Evolutionary conservation across 2,888 invertebrate genomes (phyloP).

Genomic region (Lypha dubia): DNA sequence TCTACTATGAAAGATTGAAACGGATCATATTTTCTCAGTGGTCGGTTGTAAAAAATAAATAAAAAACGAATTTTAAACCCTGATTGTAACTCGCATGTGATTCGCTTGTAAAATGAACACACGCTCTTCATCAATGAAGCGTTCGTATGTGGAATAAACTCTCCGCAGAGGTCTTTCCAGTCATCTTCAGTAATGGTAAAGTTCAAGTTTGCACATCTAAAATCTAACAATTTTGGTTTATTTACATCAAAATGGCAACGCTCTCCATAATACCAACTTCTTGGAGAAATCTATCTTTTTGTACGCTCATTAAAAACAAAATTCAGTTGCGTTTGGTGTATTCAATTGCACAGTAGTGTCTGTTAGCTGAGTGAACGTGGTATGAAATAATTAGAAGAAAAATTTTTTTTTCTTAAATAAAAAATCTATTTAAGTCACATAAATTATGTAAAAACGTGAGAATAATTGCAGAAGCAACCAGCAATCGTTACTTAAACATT

Average conservation of each 20-base stretch:
- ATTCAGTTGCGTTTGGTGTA: slow-evolving; percentile 61
- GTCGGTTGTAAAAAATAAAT: too few species aligned
- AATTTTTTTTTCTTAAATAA: slow-evolving; percentile 9
- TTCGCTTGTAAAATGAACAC: too few species aligned
- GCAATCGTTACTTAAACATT: slow-evolving; percentile 2
- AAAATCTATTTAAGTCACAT: slow-evolving; percentile 41
- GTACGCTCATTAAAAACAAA: slow-evolving; percentile 52
- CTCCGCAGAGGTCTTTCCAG: too few species aligned
- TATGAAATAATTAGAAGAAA: slow-evolving; percentile 22
- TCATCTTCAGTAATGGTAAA: too few species aligned
- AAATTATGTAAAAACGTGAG: slow-evolving; percentile 64
- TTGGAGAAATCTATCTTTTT: not conserved
- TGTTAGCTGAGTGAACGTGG: slow-evolving; percentile 45
- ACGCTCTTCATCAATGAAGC: too few species aligned
- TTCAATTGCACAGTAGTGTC: slow-evolving; percentile 47
- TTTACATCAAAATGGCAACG: not conserved
- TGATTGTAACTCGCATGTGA: too few species aligned
- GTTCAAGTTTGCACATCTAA: not conserved
- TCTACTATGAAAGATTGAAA: too few species aligned
- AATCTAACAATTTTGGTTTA: not conserved
- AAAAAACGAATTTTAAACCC: too few species aligned
- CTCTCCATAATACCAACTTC: not conserved
- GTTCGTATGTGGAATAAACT: too few species aligned
- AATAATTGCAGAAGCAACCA: slow-evolving; percentile 25
- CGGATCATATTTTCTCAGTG: too few species aligned